Evolutionary conservation across 2,888 invertebrate genomes (phyloP), one percentile per base, ranked within the genome.

Genomic region (Reticulitermes lucifugus): DNA sequence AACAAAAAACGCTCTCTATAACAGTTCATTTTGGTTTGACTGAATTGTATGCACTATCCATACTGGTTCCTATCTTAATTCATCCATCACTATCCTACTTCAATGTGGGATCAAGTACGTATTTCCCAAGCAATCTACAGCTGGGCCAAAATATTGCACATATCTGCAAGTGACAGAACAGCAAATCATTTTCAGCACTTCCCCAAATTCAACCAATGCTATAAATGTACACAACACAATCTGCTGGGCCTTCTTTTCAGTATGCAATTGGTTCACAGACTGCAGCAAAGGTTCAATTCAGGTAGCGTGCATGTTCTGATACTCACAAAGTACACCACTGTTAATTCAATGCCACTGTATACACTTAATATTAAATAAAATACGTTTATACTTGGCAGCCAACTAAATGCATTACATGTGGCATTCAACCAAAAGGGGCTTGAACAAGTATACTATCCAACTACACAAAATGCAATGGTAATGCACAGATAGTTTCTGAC

Each of bases 141-240:
- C 43, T 77, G 77, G 77, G 77, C 77, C 77, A 77, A 46, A 77
- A 77, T 77, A 77, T 51, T 77, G 77, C 77, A 51, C 77, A 77
- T 77, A 51, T 77, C 46, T 77, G 77, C 77, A 77, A 77, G 77
- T 51, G n/a, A 77, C 25, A 46, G 21, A 65, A 10, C n/a, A n/a
- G 46, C n/a, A 46, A n/a, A n/a, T 65, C 6, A n/a, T 77, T n/a
- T 12, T 77, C 35, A 46, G 51, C 77, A 77, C 77, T 77, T 65
- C n/a, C 46, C 46, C 77, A 46, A 77, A 77, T 77, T 46, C 46
- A 46, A 77, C 77, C 51, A 77, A 77, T 77, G 22, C 77, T 77
- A 14, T 10, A 29, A 73, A 73, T 21, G 35, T 6, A 73, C 10
- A 73, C 35, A 41, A 5, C 41, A 41, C 21, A 73, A 35, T 21